Base-by-base conservation (phyloP, 2,113 vertebrate species). In the Pogona vitticeps region DNA sequence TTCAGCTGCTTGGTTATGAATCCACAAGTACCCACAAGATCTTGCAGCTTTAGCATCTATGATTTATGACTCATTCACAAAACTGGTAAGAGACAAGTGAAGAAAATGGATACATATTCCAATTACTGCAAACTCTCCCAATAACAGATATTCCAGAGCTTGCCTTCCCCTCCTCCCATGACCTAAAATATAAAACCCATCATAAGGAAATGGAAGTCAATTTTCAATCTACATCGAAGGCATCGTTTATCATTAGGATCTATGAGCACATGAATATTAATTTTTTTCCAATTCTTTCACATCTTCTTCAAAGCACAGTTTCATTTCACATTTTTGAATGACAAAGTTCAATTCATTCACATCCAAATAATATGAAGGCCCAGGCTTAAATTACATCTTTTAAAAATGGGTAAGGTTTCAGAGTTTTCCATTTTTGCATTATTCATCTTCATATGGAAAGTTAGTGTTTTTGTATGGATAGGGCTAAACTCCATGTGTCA, bases 61-160 rank as follows among this genome's bases (percentile, higher is more conserved):
- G 80, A 15, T 92, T 91, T 23, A 3, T 70, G 7, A 83, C 87
- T 87, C 90, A 91, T 92, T 83, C 17, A 86, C 77, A 89, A 95
- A 92, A 82, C 78, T 88, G 91, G 0, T 81, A 91, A 87, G 46
- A 92, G 84, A 3, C 26, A 73, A 20, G 65, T 68, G 84, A 93
- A 94, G 91, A 91, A 92, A 77, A 17, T 5, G 86, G 87, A 91
- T 89, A 31, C 65, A 84, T 90, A 90, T 91, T 94, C 84, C 92
- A 89, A 81, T 84, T 88, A 79, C 86, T 91, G 84, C 94, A 87
- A 88, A 91, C 91, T 76, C 86, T 52, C 71, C 10, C 90, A 93
- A 93, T 96, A 94, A 95, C 33, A 90, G 93, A 85, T 88, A 92
- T 92, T 94, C 92, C 68, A 90, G 92, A 83, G 81, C 82, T 10